These are phyloP conservation scores for Tringa solitaria DNA, from an alignment of 2,113 vertebrate genomes.

Conservation along the genomic window DNA sequence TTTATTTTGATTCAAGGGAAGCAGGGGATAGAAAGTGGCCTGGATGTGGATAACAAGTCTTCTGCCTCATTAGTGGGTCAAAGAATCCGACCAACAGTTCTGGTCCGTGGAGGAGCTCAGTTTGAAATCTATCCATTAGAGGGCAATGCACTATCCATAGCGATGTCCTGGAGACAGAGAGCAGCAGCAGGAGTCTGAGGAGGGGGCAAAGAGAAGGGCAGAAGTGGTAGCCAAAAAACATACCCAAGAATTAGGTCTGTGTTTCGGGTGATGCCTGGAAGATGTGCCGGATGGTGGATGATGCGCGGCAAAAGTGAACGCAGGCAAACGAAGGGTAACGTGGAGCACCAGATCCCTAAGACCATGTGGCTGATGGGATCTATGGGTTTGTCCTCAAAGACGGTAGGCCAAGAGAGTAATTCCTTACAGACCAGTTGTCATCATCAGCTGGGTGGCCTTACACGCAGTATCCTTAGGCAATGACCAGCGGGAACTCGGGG, in stretches of 20 bases:
- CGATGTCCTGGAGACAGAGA: background rate
- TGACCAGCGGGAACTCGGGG: rapidly evolving
- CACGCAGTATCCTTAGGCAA: background rate
- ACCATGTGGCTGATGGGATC: background rate
- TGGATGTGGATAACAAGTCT: background rate
- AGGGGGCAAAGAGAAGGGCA: background rate
- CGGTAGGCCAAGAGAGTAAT: background rate
- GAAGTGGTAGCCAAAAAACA: background rate
- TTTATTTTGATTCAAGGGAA: background rate
- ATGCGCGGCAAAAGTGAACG: rapidly evolving
- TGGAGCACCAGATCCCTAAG: background rate
- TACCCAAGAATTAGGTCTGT: background rate
- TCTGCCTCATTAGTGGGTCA: background rate
- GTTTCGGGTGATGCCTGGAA: background rate
- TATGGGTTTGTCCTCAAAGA: background rate
- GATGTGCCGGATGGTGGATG: background rate
- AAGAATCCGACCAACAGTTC: background rate
- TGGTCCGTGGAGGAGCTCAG: background rate
- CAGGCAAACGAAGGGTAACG: rapidly evolving
- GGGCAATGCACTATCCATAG: constrained; percentile 31
- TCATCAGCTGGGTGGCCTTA: background rate
- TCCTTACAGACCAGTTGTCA: background rate
- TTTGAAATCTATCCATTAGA: constrained; percentile 52
- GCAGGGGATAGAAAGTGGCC: background rate
- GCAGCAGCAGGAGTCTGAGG: background rate